Conservation (phyloP, 2,113 vertebrate genomes). For the Ptilorrhoa leucosticta region DNA sequence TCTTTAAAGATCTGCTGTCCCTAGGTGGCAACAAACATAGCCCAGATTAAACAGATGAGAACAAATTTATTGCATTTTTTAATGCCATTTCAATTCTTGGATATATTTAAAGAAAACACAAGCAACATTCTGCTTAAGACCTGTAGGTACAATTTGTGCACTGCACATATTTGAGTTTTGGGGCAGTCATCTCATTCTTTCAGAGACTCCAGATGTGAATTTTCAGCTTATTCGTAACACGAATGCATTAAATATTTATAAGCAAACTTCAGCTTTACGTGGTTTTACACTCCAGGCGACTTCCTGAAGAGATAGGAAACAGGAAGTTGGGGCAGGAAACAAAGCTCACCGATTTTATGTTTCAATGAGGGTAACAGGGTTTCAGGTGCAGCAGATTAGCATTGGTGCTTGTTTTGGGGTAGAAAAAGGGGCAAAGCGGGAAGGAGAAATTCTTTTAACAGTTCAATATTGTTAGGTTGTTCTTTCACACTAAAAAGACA, state of each 20-base stretch:
- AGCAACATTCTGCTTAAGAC: neutral
- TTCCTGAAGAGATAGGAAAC: neutral
- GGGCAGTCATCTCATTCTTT: neutral
- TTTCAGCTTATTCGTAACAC: neutral
- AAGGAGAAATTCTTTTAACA: neutral
- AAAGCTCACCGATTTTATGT: neutral
- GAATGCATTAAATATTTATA: neutral
- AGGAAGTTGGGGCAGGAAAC: neutral
- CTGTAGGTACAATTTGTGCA: neutral
- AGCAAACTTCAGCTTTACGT: neutral
- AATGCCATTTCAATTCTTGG: neutral
- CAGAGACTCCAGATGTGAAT: neutral
- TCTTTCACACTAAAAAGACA: neutral
- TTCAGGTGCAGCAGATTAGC: neutral
- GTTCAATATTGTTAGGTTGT: neutral
- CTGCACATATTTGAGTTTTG: neutral
- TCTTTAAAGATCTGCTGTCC: neutral
- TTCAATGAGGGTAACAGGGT: neutral
- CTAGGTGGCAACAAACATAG: neutral
- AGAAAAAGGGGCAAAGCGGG: neutral
- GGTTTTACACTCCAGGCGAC: neutral
- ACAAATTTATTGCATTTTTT: neutral
- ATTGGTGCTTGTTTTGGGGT: neutral
- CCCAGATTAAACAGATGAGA: neutral
- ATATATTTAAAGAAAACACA: neutral